A percentile compares a stretch with the other conserved stretches of the same genome.
Evolutionary conservation across 2,888 invertebrate species (phyloP).

Genomic region (Stenodera caucasica): DNA sequence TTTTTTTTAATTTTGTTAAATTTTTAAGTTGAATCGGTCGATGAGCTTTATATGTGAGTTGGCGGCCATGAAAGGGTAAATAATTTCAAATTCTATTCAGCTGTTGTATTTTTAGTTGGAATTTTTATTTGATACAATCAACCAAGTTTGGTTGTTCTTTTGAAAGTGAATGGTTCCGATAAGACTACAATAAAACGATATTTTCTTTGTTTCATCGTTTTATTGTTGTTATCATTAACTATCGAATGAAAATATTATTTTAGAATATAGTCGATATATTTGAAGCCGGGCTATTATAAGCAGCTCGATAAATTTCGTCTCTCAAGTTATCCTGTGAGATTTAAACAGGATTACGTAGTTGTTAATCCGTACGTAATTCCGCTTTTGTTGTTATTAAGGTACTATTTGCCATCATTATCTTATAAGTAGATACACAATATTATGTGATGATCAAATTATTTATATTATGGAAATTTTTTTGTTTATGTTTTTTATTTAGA

Average conservation of each 20-base stretch:
- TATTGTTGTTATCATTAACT: too few relatives aligned
- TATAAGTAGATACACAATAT: too few relatives aligned
- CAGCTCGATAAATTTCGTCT: background rate
- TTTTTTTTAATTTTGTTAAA: background rate
- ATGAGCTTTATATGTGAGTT: conserved; percentile 1
- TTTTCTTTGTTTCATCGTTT: background rate
- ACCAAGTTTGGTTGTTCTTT: conserved; percentile 18
- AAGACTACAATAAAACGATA: conserved; percentile 17
- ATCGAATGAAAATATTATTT: too few relatives aligned
- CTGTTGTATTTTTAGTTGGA: conserved; percentile 20
- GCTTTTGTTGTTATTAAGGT: background rate
- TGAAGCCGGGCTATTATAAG: background rate
- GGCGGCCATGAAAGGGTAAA: conserved; percentile 3
- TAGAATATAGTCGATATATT: background rate
- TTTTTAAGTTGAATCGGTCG: background rate
- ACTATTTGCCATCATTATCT: background rate
- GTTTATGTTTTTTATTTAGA: background rate
- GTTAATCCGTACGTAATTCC: background rate
- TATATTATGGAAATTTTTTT: too few relatives aligned
- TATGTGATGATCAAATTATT: too few relatives aligned
- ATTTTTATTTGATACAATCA: conserved; percentile 19
- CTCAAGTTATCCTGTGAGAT: background rate
- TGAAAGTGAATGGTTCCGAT: conserved; percentile 19
- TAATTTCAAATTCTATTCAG: conserved; percentile 19
- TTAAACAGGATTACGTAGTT: background rate